Evolutionary conservation across 2,797 vertebrate genomes (phyloP).

Genomic region (Avahi laniger): DNA sequence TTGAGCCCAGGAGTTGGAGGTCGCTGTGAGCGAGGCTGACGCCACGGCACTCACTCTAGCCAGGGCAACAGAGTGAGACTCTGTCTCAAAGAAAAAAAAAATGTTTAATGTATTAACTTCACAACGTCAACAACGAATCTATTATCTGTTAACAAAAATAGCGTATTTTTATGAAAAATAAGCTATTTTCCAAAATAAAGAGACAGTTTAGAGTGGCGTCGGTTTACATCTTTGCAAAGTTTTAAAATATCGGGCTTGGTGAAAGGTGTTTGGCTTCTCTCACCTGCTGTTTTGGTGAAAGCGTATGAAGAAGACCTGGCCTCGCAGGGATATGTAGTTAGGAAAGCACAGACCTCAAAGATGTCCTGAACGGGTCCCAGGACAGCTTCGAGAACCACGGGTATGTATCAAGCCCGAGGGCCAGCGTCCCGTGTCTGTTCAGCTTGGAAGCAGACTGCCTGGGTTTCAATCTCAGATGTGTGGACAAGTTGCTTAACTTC

Average conservation of each 20-base stretch:
- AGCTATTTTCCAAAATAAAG: constrained; percentile 9
- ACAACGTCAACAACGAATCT: background rate
- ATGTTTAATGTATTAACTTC: background rate
- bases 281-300: background rate
- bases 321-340: background rate
- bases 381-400: background rate
- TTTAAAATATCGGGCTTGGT: background rate
- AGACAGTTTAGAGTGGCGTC: background rate
- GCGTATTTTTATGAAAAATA: background rate
- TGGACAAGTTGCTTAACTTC: background rate
- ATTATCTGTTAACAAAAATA: background rate
- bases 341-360: background rate
- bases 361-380: background rate
- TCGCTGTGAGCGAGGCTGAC: too few relatives aligned
- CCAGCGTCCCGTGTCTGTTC: background rate
- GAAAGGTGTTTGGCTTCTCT: background rate
- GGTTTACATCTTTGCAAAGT: background rate
- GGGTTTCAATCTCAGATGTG: background rate
- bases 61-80: too few relatives aligned
- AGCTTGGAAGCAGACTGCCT: background rate
- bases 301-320: background rate
- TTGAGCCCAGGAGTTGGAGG: too few relatives aligned
- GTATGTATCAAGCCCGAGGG: background rate
- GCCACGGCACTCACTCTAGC: too few relatives aligned
- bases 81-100: too few relatives aligned